These are phyloP conservation scores for Pandemis heparana DNA, from an alignment of 2,888 invertebrate species.

Conservation along the genomic window DNA sequence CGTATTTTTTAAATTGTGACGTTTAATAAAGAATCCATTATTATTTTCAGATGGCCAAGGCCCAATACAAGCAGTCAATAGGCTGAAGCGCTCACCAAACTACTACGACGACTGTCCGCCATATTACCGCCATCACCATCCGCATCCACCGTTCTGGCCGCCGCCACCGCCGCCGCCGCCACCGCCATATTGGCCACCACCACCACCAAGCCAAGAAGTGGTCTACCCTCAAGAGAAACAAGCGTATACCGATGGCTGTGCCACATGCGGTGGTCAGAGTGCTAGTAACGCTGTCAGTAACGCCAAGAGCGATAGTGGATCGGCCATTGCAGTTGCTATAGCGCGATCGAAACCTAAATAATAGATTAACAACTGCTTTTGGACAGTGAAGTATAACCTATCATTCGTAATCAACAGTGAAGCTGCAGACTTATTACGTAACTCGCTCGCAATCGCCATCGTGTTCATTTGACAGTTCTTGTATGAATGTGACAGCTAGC, in stretches of 20 bases:
- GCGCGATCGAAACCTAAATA: slow-evolving; percentile 52
- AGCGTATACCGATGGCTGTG: slow-evolving; percentile 8
- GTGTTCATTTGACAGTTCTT: too few species aligned
- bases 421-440: too few species aligned
- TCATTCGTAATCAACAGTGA: background rate
- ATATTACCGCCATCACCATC: slow-evolving; percentile 47
- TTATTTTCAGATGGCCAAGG: slow-evolving; percentile 55
- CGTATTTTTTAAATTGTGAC: too few species aligned
- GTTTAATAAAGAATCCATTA: too few species aligned
- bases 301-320: slow-evolving; percentile 60
- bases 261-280: background rate
- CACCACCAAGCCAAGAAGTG: slow-evolving; percentile 47
- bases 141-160: slow-evolving; percentile 42
- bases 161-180: slow-evolving; percentile 49
- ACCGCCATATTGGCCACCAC: slow-evolving; percentile 44
- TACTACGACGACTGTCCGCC: slow-evolving; percentile 51
- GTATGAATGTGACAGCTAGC: too few species aligned
- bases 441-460: too few species aligned
- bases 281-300: slow-evolving; percentile 60
- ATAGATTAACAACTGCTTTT: too few species aligned
- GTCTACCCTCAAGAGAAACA: slow-evolving; percentile 12
- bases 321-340: slow-evolving; percentile 65
- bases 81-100: slow-evolving; percentile 66
- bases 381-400: background rate
- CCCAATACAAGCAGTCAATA: slow-evolving; percentile 48